Evolutionary conservation across 2,888 invertebrate species (phyloP), one percentile per base, ranked within the genome.

Genomic region (Seira sanloemensis): DNA sequence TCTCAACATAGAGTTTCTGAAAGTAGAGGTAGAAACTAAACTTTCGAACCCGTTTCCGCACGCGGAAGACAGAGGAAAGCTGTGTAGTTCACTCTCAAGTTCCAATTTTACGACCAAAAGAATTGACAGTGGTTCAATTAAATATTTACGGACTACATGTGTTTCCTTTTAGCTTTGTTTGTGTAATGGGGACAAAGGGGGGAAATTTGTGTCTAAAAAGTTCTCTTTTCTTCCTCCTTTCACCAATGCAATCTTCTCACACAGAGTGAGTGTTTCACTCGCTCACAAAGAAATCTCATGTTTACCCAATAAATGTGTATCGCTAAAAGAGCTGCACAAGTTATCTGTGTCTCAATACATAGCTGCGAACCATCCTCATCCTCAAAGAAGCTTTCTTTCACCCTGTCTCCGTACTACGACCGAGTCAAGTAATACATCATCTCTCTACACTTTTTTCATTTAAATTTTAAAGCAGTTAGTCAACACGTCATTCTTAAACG

Each of bases 71-170:
- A 12, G 12, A 4, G 37, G 37, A 37, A 12, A 37, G n/a, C n/a
- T n/a, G n/a, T n/a, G n/a, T 12, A 37, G 37, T 37, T 37, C 4
- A 37, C 4, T n/a, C 50, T 50, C 12, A 12, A 12, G 2, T 12
- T 50, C 50, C 62, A 62, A 62, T 50, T 62, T 62, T 62, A 62
- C 21, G n/a, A 2, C 4, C 62, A 21, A 12, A 62, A 21, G 62
- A 62, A 62, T 62, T 62, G 62, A 62, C 62, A 62, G 62, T 21
- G 46, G 19, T 67, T 24, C 19, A 67, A 76, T 76, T 66, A 76
- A 76, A 76, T 66, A 76, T 76, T 76, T n/a, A 75, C 25, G 18
- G 26, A 46, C 7, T 67, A 76, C 76, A 67, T 67, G 76, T 68
- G 68, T 76, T 76, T 67, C 68, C 76, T 76, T 76, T 76, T 76